phyloP scores from a whole-genome alignment of 2,113 vertebrate genomes.

The Nothocercus julius region DNA sequence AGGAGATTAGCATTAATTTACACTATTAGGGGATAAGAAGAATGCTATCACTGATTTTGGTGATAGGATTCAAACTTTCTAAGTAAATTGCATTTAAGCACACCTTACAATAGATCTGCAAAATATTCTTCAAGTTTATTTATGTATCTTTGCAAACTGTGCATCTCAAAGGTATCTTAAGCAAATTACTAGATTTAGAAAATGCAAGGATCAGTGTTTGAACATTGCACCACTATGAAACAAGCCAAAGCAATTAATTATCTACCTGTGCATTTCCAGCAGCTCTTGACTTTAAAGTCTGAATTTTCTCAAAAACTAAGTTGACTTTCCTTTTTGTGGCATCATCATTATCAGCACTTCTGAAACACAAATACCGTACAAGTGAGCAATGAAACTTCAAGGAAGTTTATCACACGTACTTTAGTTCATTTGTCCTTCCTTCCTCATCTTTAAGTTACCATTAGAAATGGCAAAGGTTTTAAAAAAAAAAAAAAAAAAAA shows the following conservation, averaged over 20 bases:
- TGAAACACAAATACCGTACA: conserved; percentile 61
- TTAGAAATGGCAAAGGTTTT: background rate
- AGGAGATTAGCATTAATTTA: background rate
- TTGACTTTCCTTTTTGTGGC: conserved; percentile 95
- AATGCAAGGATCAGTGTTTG: background rate
- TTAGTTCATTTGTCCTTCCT: background rate
- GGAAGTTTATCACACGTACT: background rate
- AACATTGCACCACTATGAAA: background rate
- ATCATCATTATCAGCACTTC: conserved; percentile 92
- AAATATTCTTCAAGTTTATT: background rate
- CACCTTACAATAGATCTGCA: background rate
- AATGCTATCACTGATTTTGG: background rate
- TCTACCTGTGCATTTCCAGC: conserved; percentile 81
- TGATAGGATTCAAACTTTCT: background rate
- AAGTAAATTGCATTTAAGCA: background rate
- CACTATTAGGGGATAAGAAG: background rate
- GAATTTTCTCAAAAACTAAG: conserved; percentile 98
- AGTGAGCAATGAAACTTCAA: background rate
- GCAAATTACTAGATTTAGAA: background rate
- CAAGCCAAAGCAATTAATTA: conserved; percentile 30
- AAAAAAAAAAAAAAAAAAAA: too few relatives aligned
- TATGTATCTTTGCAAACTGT: background rate
- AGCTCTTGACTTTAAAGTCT: conserved; percentile 95
- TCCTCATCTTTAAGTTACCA: background rate
- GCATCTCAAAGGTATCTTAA: background rate